Evolutionary conservation across 1,140 invertebrate species (phyloP).

Genomic region (Grapholita molesta): DNA sequence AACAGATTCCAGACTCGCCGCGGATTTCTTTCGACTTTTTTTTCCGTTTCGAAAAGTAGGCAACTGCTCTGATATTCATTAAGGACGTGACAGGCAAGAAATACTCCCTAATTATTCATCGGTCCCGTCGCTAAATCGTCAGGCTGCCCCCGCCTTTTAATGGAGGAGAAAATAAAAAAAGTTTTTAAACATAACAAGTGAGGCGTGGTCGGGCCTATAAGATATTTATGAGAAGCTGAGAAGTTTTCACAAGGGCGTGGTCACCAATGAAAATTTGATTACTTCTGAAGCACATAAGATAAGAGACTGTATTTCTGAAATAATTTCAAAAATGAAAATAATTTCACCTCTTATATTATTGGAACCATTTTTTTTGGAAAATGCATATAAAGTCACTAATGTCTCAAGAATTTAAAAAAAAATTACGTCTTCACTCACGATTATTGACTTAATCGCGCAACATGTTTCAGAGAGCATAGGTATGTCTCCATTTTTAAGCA

Average conservation of each 20-base stretch:
- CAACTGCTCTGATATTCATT: slow-evolving; percentile 70
- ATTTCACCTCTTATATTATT: background rate
- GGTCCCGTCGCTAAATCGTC: slow-evolving; percentile 63
- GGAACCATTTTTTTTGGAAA: background rate
- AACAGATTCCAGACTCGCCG: slow-evolving; percentile 37
- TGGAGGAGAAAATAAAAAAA: slow-evolving; percentile 64
- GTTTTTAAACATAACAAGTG: slow-evolving; percentile 65
- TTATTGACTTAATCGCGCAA: too few relatives aligned
- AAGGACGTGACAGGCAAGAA: slow-evolving; percentile 70
- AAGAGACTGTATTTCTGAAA: slow-evolving; percentile 18
- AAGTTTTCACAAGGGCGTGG: slow-evolving; percentile 31
- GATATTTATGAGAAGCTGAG: slow-evolving; percentile 58
- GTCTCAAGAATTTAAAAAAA: too few relatives aligned
- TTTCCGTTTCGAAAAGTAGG: slow-evolving; percentile 22
- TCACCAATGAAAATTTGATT: slow-evolving; percentile 53
- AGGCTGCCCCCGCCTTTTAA: slow-evolving; percentile 54
- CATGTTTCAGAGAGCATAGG: too few relatives aligned
- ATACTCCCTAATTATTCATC: slow-evolving; percentile 72
- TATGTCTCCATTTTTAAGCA: too few relatives aligned
- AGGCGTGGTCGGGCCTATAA: slow-evolving; percentile 49
- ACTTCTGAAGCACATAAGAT: slow-evolving; percentile 29
- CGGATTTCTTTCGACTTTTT: slow-evolving; percentile 44
- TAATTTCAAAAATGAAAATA: slow-evolving; percentile 24
- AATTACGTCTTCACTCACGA: too few relatives aligned
- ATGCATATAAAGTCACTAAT: too few relatives aligned